Conservation (phyloP, 2,797 vertebrate species). For the Hafferia zeledoni region DNA sequence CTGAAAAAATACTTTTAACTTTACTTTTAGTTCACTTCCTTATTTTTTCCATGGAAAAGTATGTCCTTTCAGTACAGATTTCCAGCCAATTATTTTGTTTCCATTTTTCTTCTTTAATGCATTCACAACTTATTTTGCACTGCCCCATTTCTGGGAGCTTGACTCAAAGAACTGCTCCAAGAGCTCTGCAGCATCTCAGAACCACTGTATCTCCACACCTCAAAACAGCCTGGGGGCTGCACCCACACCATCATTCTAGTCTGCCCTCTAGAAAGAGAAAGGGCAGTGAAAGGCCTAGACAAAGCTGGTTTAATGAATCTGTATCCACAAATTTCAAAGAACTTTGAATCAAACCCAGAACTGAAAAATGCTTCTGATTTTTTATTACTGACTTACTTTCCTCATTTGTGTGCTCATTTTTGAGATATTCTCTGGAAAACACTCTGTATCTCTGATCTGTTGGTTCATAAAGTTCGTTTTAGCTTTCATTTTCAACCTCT, state of each 20-base stretch:
- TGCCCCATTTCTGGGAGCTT: background rate
- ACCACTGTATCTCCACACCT: background rate
- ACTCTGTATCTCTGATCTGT: background rate
- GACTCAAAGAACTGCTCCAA: background rate
- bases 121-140: background rate
- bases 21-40: background rate
- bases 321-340: background rate
- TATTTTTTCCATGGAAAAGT: background rate
- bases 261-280: background rate
- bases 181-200: background rate
- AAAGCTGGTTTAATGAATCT: accelerated
- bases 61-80: background rate
- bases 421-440: background rate
- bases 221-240: background rate
- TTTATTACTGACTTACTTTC: constrained; percentile 12
- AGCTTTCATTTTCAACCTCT: background rate
- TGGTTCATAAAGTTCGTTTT: background rate
- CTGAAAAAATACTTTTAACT: background rate
- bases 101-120: background rate
- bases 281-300: background rate
- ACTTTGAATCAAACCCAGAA: background rate
- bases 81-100: background rate
- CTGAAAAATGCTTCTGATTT: constrained; percentile 1
- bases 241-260: background rate
- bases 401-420: background rate